A percentile compares a stretch with the other conserved stretches of the same genome.
phyloP scores from a whole-genome alignment of 1,140 invertebrate species.

The Nymphalis io region DNA sequence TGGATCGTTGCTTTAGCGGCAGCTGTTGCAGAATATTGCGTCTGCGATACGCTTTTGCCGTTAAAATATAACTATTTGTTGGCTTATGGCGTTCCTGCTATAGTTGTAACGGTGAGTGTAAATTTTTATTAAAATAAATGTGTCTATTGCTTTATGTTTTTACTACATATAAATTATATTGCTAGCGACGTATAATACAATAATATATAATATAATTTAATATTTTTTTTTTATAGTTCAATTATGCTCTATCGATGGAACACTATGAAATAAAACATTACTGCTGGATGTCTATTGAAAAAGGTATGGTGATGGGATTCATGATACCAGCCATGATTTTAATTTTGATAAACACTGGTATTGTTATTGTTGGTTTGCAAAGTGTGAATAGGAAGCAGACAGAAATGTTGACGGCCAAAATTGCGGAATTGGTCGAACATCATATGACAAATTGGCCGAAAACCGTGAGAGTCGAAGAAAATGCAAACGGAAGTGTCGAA shows the following conservation, averaged over 20 bases:
- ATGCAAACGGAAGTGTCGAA: slow-evolving; percentile 53
- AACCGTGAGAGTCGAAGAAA: slow-evolving; percentile 40
- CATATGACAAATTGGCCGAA: slow-evolving; percentile 68
- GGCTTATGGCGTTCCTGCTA: slow-evolving; percentile 81
- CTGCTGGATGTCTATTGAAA: slow-evolving; percentile 87
- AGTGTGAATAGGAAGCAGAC: slow-evolving; percentile 70
- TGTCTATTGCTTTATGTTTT: too few species aligned
- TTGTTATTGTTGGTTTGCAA: slow-evolving; percentile 73
- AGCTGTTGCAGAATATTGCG: slow-evolving; percentile 66
- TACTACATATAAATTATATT: too few species aligned
- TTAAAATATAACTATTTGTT: slow-evolving; percentile 79
- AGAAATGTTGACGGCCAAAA: slow-evolving; percentile 65
- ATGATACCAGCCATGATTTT: slow-evolving; percentile 85
- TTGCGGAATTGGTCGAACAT: slow-evolving; percentile 70
- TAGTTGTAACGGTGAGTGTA: slow-evolving; percentile 81
- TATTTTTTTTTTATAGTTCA: slow-evolving; percentile 77
- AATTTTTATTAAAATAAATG: neutral
- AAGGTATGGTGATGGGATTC: slow-evolving; percentile 87
- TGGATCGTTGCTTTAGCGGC: slow-evolving; percentile 82
- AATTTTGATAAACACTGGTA: slow-evolving; percentile 82
- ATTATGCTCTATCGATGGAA: slow-evolving; percentile 82
- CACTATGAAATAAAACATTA: slow-evolving; percentile 86
- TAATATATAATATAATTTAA: neutral
- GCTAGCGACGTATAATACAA: too few species aligned
- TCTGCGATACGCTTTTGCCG: slow-evolving; percentile 60